Conservation (phyloP, 2,797 vertebrate species). For the Pseudochaenichthys georgianus region DNA sequence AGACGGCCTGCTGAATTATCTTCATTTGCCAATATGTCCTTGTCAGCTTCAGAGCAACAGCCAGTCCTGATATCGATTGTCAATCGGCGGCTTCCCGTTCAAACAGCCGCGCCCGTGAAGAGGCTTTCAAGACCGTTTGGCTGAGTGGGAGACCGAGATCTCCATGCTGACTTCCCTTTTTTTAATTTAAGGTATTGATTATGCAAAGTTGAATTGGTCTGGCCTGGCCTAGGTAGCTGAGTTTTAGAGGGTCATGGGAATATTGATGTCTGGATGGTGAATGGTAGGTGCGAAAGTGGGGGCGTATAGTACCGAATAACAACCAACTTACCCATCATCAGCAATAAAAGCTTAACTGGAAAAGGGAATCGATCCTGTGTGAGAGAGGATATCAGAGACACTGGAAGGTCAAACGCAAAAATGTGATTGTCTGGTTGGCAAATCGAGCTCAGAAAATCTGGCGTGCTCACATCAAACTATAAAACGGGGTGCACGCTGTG, state of each 20-base stretch:
- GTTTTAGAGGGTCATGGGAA: constrained; percentile 79
- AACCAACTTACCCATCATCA: constrained; percentile 76
- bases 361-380: constrained; percentile 65
- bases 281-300: constrained; percentile 53
- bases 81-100: constrained; percentile 60
- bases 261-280: constrained; percentile 72
- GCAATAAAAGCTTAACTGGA: constrained; percentile 77
- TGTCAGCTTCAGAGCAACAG: constrained; percentile 65
- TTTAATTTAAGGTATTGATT: constrained; percentile 71
- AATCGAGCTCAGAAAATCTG: constrained; percentile 16
- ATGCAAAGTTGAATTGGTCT: constrained; percentile 67
- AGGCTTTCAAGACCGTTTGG: constrained; percentile 42
- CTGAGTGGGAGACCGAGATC: constrained; percentile 36
- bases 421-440: constrained; percentile 21
- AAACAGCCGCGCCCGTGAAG: constrained; percentile 48
- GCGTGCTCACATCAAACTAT: constrained; percentile 18
- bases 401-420: constrained; percentile 70
- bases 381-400: constrained; percentile 43
- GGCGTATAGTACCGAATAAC: constrained; percentile 47
- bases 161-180: constrained; percentile 29
- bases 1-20: constrained; percentile 67
- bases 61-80: constrained; percentile 72
- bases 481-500: constrained; percentile 3
- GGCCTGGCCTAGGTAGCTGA: constrained; percentile 29
- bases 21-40: constrained; percentile 75